phyloP scores from a whole-genome alignment of 2,797 vertebrate genomes.

The Mastacembelus armatus region DNA sequence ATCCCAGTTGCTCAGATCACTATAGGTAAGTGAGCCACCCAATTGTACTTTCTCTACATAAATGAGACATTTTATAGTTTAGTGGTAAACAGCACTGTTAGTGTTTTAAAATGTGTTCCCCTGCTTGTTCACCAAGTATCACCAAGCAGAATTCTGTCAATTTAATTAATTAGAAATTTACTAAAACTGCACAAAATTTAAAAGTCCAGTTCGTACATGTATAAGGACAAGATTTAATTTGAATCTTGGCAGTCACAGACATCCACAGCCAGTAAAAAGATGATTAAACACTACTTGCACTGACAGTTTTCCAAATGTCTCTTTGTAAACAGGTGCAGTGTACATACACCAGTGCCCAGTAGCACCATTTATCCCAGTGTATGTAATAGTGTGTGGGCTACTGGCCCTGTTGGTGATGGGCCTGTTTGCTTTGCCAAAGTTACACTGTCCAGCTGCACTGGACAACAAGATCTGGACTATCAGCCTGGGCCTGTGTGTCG shows the following conservation, averaged over 20 bases:
- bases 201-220: too few relatives aligned
- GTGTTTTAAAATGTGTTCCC: not conserved
- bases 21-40: conserved; percentile 22
- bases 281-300: not conserved
- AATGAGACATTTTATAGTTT: too few relatives aligned
- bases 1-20: conserved; percentile 19
- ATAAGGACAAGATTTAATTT: not conserved
- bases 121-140: too few relatives aligned
- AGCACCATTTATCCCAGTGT: conserved; percentile 40
- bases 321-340: conserved; percentile 30
- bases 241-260: not conserved
- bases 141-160: too few relatives aligned
- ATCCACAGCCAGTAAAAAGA: not conserved
- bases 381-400: conserved; percentile 45
- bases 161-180: too few relatives aligned
- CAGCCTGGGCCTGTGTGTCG: not conserved
- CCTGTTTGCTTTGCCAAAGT: conserved; percentile 7
- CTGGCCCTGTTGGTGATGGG: conserved; percentile 25
- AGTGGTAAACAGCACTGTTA: not conserved
- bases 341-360: conserved; percentile 41
- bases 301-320: not conserved
- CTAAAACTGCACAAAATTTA: too few relatives aligned
- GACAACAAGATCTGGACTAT: not conserved
- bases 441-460: not conserved
- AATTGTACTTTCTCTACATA: not conserved